Evolutionary conservation across 2,797 vertebrate genomes (phyloP), one percentile per base, ranked within the genome.

Genomic region (Decapterus maruadsi): DNA sequence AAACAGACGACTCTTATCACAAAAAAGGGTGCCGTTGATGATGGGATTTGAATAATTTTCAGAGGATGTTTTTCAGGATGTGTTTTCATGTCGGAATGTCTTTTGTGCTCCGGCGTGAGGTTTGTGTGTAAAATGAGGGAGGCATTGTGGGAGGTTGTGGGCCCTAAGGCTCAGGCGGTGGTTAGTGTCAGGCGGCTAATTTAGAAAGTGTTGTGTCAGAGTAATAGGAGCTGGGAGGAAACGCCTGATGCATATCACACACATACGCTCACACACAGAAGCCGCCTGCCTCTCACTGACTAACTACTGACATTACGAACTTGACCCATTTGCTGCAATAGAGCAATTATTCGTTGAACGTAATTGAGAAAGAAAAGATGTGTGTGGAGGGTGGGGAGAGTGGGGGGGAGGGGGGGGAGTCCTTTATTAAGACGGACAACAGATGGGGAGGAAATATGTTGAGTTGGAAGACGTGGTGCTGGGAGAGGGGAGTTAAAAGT

Each of bases 191-290:
- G 70, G 75, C 26, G 26, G 77, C 75, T 78, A 77, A 92, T 91
- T 89, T 90, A 91, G 89, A 91, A 92, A 88, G 75, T 87, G 90
- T 90, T 57, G 85, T 79, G 85, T 90, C 85, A 43, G 90, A 87
- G 92, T 81, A 92, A 92, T 87, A 65, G 51, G 87, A 93, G 81
- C 85, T 83, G 73, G 80, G 72, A 74, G 83, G 70, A 79, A 88
- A 80, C 60, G 72, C 54, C 60, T 62, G 54, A 77, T 77, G 83
- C 76, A 22, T 73, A 58, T 62, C 12, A 43, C 42, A 43, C 42
- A 14, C 42, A 43, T 13, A 43, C 42, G 14, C 55, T 19, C 17
- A 58, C 19, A 58, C 17, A 36, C 1, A 45, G 14, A 74, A 58
- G 54, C 59, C 65, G 55, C n/a, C 64, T 59, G 16, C 22, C 68